Percentiles rank a stretch among this genome's conserved stretches.
phyloP scores from a whole-genome alignment of 1,140 invertebrate genomes.

The Habropoda laboriosa region DNA sequence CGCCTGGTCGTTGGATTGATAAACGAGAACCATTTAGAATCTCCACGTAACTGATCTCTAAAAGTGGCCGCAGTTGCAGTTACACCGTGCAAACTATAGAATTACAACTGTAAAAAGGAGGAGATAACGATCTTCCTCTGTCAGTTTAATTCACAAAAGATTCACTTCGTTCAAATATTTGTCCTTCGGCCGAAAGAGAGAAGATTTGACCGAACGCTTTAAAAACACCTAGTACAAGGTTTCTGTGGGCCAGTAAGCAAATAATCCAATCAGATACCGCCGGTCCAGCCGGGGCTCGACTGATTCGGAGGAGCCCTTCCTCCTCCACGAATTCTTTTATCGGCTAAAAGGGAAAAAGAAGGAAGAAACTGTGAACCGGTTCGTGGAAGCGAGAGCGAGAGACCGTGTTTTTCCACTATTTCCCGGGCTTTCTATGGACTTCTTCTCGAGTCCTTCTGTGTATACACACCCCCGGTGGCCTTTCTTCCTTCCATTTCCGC shows the following conservation, averaged over 20 bases:
- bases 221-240: conserved; percentile 46
- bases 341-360: conserved; percentile 4
- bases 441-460: conserved; percentile 41
- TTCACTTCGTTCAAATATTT: no score
- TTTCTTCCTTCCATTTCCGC: conserved; percentile 50
- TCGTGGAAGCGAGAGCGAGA: conserved; percentile 1
- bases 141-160: background rate
- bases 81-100: no score
- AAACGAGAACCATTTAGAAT: background rate
- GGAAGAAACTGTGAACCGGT: background rate
- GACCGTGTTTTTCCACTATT: conserved; percentile 44
- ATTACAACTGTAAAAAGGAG: no score
- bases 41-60: no score
- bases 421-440: conserved; percentile 43
- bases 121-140: background rate
- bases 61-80: no score
- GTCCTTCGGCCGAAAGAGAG: no score
- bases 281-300: conserved; percentile 20
- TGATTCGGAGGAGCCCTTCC: conserved; percentile 17
- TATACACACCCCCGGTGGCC: conserved; percentile 32
- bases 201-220: conserved; percentile 14
- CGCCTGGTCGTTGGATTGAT: background rate
- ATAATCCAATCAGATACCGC: conserved; percentile 69
- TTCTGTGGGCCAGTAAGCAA: conserved; percentile 60
- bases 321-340: conserved; percentile 51